Evolutionary conservation across 2,797 vertebrate species (phyloP), one percentile per base, ranked within the genome.

Genomic region (Ibycter americanus): DNA sequence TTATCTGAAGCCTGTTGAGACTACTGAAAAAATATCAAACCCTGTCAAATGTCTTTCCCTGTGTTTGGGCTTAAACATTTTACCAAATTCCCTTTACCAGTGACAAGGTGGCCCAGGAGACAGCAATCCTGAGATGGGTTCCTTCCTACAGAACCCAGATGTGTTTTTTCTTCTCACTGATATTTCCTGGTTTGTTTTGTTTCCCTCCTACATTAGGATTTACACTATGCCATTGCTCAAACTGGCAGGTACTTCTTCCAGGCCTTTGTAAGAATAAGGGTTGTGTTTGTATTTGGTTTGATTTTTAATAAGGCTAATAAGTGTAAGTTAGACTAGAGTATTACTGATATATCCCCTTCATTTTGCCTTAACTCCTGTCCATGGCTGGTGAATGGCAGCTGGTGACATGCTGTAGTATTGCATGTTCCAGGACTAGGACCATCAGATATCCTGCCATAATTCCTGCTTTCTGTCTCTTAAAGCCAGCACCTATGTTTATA

Each of bases 361-460:
- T 80, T 92, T 77, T 87, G 32, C 47, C 11, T 0, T 38, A 29
- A 12, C 26, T 58, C 40, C 51, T 68, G 8, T 44, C 58, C 40
- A 0, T 7, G 32, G 8, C 8, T 4, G 4, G 12, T 47, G n/a
- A 56, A 21, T 32, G 54, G 23, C 19, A 58, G 23, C 34, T 58
- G 36, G 12, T 89, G 34, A n/a, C 52, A 34, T 29, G 26, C 67
- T 62, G 34, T 22, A 6, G 15, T 27, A 19, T n/a, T 55, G 32
- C 36, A 17, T 29, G 7, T 62, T 63, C 12, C 76, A 76, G 72
- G 47, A 73, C 32, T 7, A 26, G 25, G n/a, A 36, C 18, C 15
- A 4, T 40, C 31, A 56, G 54, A 19, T 22, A 12, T 8, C 34
- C 66, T 67, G 32, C 76, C 59, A 34, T 18, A 68, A 31, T 67